A percentile compares a stretch with the other conserved stretches of the same genome.
phyloP scores from a whole-genome alignment of 1,140 invertebrate species.

The Drosophila albomicans region DNA sequence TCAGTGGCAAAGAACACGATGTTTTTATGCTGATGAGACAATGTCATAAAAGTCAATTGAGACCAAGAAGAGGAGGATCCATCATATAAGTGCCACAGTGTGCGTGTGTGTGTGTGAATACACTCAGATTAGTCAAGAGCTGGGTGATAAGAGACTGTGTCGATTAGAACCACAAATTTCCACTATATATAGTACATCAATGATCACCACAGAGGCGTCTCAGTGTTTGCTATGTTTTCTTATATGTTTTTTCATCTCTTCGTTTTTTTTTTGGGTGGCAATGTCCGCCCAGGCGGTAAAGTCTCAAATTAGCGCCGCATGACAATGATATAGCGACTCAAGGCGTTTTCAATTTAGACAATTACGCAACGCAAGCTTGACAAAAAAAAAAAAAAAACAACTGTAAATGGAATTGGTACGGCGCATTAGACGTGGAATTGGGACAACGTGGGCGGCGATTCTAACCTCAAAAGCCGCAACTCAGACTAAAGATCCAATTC shows the following conservation, averaged over 20 bases:
- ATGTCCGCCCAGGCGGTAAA: constrained; percentile 32
- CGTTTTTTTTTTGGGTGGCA: constrained; percentile 20
- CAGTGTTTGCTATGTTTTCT: constrained; percentile 3
- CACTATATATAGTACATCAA: constrained; percentile 11
- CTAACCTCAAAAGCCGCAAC: constrained; percentile 28
- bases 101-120: background rate
- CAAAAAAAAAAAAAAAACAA: background rate
- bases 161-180: constrained; percentile 30
- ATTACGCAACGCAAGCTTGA: constrained; percentile 62
- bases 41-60: constrained; percentile 61
- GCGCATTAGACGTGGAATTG: constrained; percentile 21
- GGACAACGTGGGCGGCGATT: constrained; percentile 35
- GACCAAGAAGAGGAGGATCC: constrained; percentile 16
- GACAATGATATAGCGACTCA: constrained; percentile 79
- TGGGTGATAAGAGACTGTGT: constrained; percentile 27
- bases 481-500: background rate
- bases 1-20: constrained; percentile 5
- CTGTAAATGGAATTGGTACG: constrained; percentile 36
- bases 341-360: constrained; percentile 80
- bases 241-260: background rate
- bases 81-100: constrained; percentile 13
- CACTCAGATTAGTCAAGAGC: constrained; percentile 38
- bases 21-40: constrained; percentile 38
- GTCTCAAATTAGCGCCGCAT: constrained; percentile 68
- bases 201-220: background rate